Percentiles rank a stretch among this genome's conserved stretches.
phyloP scores from a whole-genome alignment of 2,113 vertebrate species.

The Platysternon megacephalum region DNA sequence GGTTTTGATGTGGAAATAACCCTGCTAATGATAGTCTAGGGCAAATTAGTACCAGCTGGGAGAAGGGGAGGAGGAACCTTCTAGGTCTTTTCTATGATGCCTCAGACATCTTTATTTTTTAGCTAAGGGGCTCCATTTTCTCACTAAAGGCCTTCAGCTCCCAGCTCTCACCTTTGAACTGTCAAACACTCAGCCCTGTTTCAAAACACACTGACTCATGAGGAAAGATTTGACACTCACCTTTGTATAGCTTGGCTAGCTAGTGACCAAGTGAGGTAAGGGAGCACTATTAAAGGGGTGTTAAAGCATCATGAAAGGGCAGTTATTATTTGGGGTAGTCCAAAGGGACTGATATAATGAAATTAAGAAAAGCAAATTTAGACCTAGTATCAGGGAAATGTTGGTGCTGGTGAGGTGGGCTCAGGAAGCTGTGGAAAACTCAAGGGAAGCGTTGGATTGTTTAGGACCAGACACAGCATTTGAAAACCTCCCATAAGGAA shows the following conservation, averaged over 20 bases:
- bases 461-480: neutral
- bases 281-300: rapidly evolving
- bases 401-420: rapidly evolving
- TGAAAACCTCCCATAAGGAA: neutral
- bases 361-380: neutral
- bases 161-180: neutral
- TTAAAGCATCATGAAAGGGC: neutral
- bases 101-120: neutral
- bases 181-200: neutral
- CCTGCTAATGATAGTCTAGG: neutral
- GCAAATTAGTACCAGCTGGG: rapidly evolving
- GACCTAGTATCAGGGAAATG: rapidly evolving
- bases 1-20: neutral
- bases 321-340: rapidly evolving
- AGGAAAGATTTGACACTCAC: neutral
- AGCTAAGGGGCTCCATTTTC: neutral
- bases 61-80: neutral
- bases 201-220: neutral
- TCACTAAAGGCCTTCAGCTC: neutral
- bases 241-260: neutral
- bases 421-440: rapidly evolving
- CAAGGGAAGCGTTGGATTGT: neutral
- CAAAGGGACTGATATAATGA: rapidly evolving
- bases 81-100: neutral
- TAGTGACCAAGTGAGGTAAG: neutral